These are phyloP conservation scores for Ginglymostoma cirratum DNA, from an alignment of 2,113 vertebrate species.

Conservation along the genomic window DNA sequence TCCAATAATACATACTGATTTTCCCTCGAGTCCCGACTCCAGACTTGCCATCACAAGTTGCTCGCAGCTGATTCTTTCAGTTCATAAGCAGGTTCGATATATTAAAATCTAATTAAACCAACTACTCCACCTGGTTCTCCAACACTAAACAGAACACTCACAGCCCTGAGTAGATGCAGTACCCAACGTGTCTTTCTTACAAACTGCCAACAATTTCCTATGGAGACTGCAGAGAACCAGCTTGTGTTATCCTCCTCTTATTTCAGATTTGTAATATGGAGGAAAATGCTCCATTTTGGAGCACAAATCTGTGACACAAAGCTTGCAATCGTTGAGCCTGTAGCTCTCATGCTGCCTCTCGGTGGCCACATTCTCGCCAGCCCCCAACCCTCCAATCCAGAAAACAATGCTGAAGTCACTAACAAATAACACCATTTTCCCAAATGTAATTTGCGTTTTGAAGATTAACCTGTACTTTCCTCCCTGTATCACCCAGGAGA, in stretches of 20 bases:
- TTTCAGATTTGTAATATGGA: neutral
- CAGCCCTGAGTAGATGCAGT: neutral
- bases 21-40: neutral
- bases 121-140: slow-evolving; percentile 3
- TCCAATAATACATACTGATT: neutral
- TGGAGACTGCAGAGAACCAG: neutral
- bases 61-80: neutral
- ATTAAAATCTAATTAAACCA: slow-evolving; percentile 15
- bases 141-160: neutral
- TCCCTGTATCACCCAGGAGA: neutral
- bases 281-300: neutral
- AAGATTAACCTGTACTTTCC: neutral
- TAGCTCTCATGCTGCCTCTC: neutral
- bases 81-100: neutral
- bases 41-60: neutral
- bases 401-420: neutral
- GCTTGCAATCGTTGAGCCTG: neutral
- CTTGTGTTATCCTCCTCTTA: neutral
- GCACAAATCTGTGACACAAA: neutral
- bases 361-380: neutral
- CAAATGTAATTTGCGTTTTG: neutral
- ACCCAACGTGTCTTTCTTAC: neutral
- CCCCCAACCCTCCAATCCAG: neutral
- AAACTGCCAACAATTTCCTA: neutral
- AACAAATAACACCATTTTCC: neutral